A percentile compares a stretch with the other conserved stretches of the same genome.
Evolutionary conservation across 2,113 vertebrate species (phyloP).

Genomic region (Ptychochromis oligacanthus): DNA sequence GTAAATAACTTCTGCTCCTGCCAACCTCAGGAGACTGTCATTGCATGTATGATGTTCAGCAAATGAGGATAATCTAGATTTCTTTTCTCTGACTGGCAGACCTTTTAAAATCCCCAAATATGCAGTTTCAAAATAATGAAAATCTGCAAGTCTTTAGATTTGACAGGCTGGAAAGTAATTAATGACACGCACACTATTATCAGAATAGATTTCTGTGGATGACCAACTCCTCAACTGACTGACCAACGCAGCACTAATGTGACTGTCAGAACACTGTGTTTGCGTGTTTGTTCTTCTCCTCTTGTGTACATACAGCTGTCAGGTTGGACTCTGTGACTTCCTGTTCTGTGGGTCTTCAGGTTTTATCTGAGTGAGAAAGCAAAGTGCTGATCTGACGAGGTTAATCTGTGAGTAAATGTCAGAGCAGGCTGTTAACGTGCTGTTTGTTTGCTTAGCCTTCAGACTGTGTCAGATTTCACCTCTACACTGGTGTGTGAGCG

Average conservation of each 20-base stretch:
- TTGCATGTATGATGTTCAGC: neutral
- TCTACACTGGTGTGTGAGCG: neutral
- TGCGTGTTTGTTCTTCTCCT: neutral
- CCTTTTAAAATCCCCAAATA: neutral
- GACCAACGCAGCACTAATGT: neutral
- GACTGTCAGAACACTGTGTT: neutral
- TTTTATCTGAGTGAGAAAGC: neutral
- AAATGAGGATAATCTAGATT: neutral
- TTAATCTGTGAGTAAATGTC: constrained; percentile 38
- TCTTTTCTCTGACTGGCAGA: neutral
- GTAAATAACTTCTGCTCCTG: too few relatives aligned
- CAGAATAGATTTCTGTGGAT: neutral
- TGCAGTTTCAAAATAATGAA: neutral
- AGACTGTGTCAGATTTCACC: neutral
- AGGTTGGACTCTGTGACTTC: neutral
- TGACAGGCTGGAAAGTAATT: neutral
- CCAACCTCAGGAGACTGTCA: neutral
- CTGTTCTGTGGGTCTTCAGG: neutral
- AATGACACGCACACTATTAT: neutral
- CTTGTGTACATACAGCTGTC: constrained; percentile 3
- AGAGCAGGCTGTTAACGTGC: neutral
- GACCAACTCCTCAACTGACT: neutral
- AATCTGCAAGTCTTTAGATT: neutral
- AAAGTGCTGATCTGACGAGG: neutral
- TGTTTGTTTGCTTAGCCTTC: neutral